Conservation (phyloP, 2,888 invertebrate genomes). For the Agrotis segetum region DNA sequence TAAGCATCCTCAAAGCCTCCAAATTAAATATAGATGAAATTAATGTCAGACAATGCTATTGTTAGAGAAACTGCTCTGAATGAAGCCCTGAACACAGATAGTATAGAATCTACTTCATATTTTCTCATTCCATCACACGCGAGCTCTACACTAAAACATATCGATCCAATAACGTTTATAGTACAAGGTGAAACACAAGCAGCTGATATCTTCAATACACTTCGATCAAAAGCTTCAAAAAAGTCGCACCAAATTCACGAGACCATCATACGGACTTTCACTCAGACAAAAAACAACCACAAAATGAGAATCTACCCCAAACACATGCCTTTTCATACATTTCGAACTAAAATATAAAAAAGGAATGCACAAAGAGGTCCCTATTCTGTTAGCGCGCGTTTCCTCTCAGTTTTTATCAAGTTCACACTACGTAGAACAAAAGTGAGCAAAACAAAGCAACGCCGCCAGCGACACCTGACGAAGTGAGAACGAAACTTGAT, state of each 20-base stretch:
- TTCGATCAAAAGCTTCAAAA: conserved; percentile 39
- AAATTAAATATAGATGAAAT: background rate
- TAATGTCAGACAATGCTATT: background rate
- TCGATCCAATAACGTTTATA: background rate
- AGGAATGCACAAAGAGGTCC: conserved; percentile 73
- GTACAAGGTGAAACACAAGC: conserved; percentile 14
- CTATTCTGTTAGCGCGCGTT: conserved; percentile 81
- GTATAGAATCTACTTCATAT: background rate
- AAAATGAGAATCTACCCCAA: conserved; percentile 70
- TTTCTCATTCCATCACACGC: background rate
- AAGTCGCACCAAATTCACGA: conserved; percentile 29
- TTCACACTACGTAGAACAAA: conserved; percentile 89
- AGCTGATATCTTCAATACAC: conserved; percentile 50
- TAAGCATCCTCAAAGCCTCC: background rate
- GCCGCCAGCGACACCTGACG: conserved; percentile 89
- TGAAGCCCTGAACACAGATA: background rate
- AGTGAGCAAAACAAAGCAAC: conserved; percentile 86
- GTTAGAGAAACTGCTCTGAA: background rate
- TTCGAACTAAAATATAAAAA: conserved; percentile 66
- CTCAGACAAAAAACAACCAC: conserved; percentile 71
- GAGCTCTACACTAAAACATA: background rate
- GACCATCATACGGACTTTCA: conserved; percentile 64
- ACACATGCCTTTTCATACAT: conserved; percentile 74
- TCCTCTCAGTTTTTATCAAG: conserved; percentile 86
- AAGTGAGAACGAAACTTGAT: conserved; percentile 89